phyloP scores from a whole-genome alignment of 2,888 invertebrate genomes.

The Crossocerus cetratus region DNA sequence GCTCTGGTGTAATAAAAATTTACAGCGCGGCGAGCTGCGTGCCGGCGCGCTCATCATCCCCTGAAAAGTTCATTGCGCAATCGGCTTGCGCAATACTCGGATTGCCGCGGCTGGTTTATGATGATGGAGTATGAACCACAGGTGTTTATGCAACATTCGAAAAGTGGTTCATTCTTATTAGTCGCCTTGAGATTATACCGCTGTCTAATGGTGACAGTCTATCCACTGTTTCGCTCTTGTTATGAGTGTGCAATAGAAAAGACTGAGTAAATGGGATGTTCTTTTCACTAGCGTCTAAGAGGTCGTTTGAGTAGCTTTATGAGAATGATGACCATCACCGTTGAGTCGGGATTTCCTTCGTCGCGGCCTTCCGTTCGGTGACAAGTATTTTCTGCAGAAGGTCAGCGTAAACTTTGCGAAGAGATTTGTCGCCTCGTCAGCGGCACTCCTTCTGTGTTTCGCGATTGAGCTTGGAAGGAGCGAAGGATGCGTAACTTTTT shows the following conservation, averaged over 20 bases:
- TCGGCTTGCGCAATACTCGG: background rate
- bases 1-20: background rate
- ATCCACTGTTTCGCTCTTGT: too few relatives aligned
- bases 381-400: constrained; percentile 50
- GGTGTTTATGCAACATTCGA: too few relatives aligned
- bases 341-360: constrained; percentile 13
- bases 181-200: too few relatives aligned
- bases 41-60: background rate
- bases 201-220: too few relatives aligned
- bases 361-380: constrained; percentile 26
- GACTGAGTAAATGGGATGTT: too few relatives aligned
- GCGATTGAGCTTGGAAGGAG: constrained; percentile 11
- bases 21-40: background rate
- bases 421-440: constrained; percentile 42
- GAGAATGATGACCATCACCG: constrained; percentile 20
- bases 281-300: too few relatives aligned
- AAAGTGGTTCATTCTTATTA: too few relatives aligned
- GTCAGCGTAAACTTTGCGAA: constrained; percentile 27
- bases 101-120: background rate
- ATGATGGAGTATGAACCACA: background rate
- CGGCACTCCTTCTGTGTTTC: constrained; percentile 30
- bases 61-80: background rate
- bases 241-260: too few relatives aligned
- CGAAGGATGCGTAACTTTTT: constrained; percentile 4
- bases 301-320: constrained; percentile 5